Base-by-base conservation (phyloP, 1,140 invertebrate species). In the Brachionus manjavacas region DNA sequence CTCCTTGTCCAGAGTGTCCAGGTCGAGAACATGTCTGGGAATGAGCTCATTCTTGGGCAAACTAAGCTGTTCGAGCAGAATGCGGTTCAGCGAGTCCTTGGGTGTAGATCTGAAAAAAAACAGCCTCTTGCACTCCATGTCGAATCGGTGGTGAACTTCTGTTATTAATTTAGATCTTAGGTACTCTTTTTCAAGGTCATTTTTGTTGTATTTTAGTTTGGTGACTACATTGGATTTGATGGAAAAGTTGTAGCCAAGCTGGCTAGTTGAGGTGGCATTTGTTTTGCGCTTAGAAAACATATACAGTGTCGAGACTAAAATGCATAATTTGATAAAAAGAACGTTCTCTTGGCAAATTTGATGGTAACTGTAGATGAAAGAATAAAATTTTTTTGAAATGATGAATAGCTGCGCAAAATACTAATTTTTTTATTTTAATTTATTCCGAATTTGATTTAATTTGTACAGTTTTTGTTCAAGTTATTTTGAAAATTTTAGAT, bases 1-100 rank as follows among this genome's bases (percentile, higher is more conserved):
- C 35, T 74, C 70, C 46, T 74, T 74, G 31, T 74, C 70, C 8
- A 74, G 14, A 20, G 70, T 74, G 39, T 74, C 70, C 39, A 74
- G 11, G 31, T 39, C 35, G 39, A 74, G 16, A 16, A 74, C 39
- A 20, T 74, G 31, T 6, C 16, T 41, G 2, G 70, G 70, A 3
- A 74, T 74, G 6, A 43, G n/a, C 4, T 74, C 31, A 9, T 74
- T 23, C 16, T 74, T 41, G 7, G 31, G 31, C 35, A 74, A 39
- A 23, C 31, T 41, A 20, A 74, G 39, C 35, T 74, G 70, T 20
- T 74, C 70, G 31, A 74, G 16, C 7, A 74, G 16, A 41, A 74
- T 41, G 14, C 70, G 31, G 35, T 74, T 74, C 9, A 74, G 39
- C 14, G 70, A 74, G 35, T 74, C 70, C 43, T 74, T 74, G 4